Conservation (phyloP, 1,140 invertebrate species). For the Uloborus diversus region DNA sequence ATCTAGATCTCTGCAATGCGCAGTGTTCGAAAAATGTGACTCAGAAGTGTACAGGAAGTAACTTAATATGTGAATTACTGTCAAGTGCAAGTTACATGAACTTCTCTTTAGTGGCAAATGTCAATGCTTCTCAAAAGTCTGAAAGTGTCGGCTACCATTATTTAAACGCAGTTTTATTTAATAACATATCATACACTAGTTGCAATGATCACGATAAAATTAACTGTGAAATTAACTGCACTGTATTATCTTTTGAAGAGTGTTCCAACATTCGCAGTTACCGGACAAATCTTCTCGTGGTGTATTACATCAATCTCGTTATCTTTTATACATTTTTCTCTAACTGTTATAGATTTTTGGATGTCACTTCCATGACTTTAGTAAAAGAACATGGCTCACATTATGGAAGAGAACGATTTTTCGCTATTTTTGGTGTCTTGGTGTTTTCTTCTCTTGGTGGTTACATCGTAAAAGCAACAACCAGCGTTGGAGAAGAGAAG, state of each 20-base stretch:
- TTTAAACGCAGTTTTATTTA: not conserved
- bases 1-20: not conserved
- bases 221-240: not conserved
- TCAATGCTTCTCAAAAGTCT: not conserved
- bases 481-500: not conserved
- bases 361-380: constrained; percentile 7
- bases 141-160: not conserved
- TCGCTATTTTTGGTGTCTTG: not conserved
- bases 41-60: not conserved
- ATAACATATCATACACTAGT: not conserved
- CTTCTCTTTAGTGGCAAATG: not conserved
- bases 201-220: not conserved
- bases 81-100: not conserved
- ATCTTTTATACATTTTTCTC: not conserved
- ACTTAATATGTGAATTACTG: not conserved
- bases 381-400: not conserved
- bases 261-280: not conserved
- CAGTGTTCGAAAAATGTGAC: not conserved
- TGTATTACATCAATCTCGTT: not conserved
- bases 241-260: not conserved
- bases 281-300: not conserved
- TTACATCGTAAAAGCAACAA: not conserved
- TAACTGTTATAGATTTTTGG: constrained; percentile 1
- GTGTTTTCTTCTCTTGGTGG: not conserved
- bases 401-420: not conserved